A percentile compares a stretch with the other conserved stretches of the same genome.
Conservation (phyloP, 2,888 invertebrate genomes). For the Nomada flava region DNA sequence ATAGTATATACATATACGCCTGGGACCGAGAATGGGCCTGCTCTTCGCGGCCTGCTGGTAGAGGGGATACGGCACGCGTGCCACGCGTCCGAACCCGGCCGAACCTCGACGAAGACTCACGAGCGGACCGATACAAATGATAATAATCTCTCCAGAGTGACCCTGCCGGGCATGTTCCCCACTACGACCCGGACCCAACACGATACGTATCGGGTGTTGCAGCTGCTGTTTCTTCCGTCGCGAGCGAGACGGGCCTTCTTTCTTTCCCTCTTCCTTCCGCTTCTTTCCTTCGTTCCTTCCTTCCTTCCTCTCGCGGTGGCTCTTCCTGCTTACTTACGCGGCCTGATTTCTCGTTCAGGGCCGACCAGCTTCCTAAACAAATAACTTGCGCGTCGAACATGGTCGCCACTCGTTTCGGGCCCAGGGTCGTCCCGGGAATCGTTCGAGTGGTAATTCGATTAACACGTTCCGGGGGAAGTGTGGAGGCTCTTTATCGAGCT, state of each 20-base stretch:
- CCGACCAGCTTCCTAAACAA: conserved; percentile 61
- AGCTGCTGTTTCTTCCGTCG: conserved; percentile 81
- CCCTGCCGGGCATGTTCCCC: conserved; percentile 69
- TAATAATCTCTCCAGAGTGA: conserved; percentile 77
- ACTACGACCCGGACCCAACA: conserved; percentile 74
- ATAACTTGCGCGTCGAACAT: conserved; percentile 33
- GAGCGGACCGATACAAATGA: conserved; percentile 72
- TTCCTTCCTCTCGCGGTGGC: conserved; percentile 38
- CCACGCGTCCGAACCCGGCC: conserved; percentile 78
- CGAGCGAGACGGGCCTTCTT: conserved; percentile 52
- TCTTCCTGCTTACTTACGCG: conserved; percentile 51
- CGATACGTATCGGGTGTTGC: conserved; percentile 81
- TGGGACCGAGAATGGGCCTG: conserved; percentile 27
- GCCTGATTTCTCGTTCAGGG: conserved; percentile 49
- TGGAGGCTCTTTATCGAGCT: too few relatives aligned
- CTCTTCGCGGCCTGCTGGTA: conserved; percentile 33
- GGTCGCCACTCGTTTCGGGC: not conserved
- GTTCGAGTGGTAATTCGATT: too few relatives aligned
- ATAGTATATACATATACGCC: conserved; percentile 1
- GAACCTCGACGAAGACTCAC: conserved; percentile 58
- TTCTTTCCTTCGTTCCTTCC: conserved; percentile 46
- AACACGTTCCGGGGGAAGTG: too few relatives aligned
- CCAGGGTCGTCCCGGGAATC: not conserved
- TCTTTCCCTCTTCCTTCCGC: conserved; percentile 53
- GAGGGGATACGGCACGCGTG: conserved; percentile 76